Base-by-base conservation (phyloP, 2,797 vertebrate species). In the Aphelocoma californica region DNA sequence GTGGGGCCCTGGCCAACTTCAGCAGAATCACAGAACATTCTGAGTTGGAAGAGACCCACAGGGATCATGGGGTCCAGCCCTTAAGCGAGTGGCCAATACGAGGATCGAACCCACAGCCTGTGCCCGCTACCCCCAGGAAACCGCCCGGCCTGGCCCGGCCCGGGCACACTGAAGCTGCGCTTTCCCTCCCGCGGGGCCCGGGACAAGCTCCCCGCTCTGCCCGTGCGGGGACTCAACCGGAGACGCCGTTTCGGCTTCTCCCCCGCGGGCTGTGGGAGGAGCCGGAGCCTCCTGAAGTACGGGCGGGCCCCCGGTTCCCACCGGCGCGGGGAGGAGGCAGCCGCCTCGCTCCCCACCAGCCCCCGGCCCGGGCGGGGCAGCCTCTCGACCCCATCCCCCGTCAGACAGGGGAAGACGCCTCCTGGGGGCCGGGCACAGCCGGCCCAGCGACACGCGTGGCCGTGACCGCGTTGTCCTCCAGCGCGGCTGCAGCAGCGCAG, bases 391-490 rank as follows among this genome's bases (percentile, higher is more conserved):
- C 17, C 14, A 7, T 13, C 5, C 12, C 34, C 4, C 2, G 5
- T 0, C 2, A 6, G 12, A 7, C 5, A 12, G 4, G 6, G 12
- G 42, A 34, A 44, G 2, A 6, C 14, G n/a, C 81, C 71, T 26
- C 11, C 42, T 13, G 17, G 32, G 29, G 18, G 24, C 11, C 2
- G 23, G 48, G 40, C 29, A 6, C 57, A 20, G 66, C 42, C 11
- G 34, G 44, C 18, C 11, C 42, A 3, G 42, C 12, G 4, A 67
- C 65, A 45, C 36, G 50, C 26, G 34, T 7, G 51, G 3, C 69
- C 5, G 12, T 7, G 4, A 9, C 18, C 8, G 29, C 29, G 4
- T 5, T 10, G 11, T 18, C 36, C 19, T 5, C 7, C 45, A 19
- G 36, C 29, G 19, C 34, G 29, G 34, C 64, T 23, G 24, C 12